Evolutionary conservation across 2,113 vertebrate genomes (phyloP).

Genomic region (Cisticola juncidis): DNA sequence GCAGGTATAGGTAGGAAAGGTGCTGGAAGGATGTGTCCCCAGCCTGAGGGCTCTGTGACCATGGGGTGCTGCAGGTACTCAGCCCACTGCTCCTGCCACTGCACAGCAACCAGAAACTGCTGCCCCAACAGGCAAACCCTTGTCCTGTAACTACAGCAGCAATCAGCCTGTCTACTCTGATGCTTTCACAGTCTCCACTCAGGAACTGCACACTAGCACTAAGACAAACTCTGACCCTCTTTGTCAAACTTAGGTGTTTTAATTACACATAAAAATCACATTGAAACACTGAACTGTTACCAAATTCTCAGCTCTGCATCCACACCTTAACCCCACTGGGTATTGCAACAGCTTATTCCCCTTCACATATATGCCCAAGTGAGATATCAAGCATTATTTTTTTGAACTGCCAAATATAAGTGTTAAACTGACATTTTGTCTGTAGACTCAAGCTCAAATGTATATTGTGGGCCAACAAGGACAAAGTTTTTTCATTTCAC

Average conservation of each 20-base stretch:
- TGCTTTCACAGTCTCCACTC: background rate
- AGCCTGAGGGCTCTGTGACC: fast-evolving
- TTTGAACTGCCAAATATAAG: background rate
- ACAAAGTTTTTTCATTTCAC: background rate
- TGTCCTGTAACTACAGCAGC: background rate
- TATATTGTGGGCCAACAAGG: background rate
- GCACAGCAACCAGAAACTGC: background rate
- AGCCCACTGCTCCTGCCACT: background rate
- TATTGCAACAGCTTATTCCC: background rate
- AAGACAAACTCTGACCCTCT: background rate
- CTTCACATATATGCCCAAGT: background rate
- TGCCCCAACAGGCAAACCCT: background rate
- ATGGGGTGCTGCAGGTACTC: fast-evolving
- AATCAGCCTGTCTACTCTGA: background rate
- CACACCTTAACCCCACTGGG: background rate
- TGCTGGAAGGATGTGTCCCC: background rate
- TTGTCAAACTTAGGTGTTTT: background rate
- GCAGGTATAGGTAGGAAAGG: background rate
- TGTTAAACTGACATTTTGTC: background rate
- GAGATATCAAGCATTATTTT: background rate
- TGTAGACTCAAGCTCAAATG: background rate
- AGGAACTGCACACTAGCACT: background rate
- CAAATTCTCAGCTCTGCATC: background rate
- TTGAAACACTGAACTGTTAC: fast-evolving
- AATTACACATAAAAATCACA: background rate